Conservation (phyloP, 2,888 invertebrate species). For the Machimus atricapillus region DNA sequence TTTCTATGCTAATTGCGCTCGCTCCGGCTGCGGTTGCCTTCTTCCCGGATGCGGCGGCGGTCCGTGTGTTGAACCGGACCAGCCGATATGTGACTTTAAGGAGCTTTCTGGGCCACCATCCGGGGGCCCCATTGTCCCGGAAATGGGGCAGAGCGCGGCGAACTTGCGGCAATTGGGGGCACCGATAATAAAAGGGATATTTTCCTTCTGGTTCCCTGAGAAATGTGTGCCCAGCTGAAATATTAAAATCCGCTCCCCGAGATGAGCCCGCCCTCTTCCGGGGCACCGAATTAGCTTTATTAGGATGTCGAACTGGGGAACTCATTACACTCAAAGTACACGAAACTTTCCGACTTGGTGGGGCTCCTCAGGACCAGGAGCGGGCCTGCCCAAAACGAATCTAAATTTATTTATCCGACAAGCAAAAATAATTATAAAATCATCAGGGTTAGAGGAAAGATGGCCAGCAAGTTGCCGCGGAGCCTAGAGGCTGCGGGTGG, state of each 20-base stretch:
- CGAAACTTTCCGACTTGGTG: neutral
- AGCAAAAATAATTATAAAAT: constrained; percentile 31
- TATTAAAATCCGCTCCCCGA: neutral
- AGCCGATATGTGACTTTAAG: neutral
- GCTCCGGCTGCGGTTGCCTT: neutral
- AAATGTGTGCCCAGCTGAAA: neutral
- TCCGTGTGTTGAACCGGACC: neutral
- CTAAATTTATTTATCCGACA: constrained; percentile 13
- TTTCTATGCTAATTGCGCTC: constrained; percentile 30
- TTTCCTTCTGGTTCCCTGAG: neutral
- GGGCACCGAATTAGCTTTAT: neutral
- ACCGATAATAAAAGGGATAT: neutral
- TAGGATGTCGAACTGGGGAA: neutral
- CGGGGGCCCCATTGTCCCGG: neutral
- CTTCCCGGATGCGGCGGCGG: neutral
- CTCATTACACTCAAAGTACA: neutral
- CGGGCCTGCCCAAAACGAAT: neutral
- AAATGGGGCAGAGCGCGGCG: neutral
- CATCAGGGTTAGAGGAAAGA: neutral
- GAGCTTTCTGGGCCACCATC: neutral
- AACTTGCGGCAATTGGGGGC: neutral
- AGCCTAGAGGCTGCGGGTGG: neutral
- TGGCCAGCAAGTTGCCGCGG: neutral
- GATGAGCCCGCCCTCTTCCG: neutral
- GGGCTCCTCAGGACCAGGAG: neutral